Conservation (phyloP, 2,888 invertebrate species). For the Frankliniella fusca region DNA sequence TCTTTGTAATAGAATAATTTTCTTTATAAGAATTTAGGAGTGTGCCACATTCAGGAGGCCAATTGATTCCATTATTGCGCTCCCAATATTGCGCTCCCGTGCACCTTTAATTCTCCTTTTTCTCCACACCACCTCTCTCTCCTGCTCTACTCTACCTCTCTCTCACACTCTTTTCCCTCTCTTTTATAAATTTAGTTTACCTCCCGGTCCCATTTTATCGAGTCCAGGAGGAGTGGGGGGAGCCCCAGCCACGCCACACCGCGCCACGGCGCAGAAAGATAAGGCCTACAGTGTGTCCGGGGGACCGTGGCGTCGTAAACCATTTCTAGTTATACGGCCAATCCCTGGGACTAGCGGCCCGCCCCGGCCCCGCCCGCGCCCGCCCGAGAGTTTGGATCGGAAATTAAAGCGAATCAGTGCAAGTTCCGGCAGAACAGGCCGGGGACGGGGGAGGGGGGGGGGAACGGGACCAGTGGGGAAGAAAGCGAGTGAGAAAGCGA, state of each 20-base stretch:
- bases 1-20: no score
- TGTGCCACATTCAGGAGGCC: no score
- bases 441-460: no score
- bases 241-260: neutral
- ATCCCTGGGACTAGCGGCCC: neutral
- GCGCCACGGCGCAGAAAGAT: neutral
- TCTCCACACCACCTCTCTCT: neutral
- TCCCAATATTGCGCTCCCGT: neutral
- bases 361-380: no score
- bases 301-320: neutral
- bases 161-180: neutral
- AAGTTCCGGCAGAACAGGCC: neutral
- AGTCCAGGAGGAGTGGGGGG: neutral
- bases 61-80: no score
- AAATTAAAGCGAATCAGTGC: slow-evolving; percentile 26
- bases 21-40: no score
- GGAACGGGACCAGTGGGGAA: no score
- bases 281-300: neutral
- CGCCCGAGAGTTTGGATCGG: neutral
- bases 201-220: no score
- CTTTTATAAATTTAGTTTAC: neutral
- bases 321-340: slow-evolving; percentile 13
- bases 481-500: no score
- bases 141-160: neutral
- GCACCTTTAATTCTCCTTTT: neutral